phyloP scores from a whole-genome alignment of 2,888 invertebrate species.

The Chrysina gloriosa region DNA sequence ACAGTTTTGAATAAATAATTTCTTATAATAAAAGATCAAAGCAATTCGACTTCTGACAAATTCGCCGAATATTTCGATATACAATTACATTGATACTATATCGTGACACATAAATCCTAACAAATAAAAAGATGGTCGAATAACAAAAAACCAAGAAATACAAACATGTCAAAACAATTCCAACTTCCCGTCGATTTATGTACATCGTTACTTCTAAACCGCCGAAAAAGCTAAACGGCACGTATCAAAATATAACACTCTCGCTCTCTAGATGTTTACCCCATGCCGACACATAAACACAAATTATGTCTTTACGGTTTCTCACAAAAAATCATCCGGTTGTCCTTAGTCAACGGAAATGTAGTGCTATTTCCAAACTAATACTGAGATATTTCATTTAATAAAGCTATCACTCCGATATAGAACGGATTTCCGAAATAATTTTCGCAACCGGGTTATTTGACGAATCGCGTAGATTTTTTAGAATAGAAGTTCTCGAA shows the following conservation, averaged over 20 bases:
- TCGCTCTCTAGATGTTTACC: not conserved
- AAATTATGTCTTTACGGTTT: not conserved
- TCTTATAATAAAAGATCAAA: no score
- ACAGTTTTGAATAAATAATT: no score
- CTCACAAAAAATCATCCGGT: not conserved
- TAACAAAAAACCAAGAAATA: not conserved
- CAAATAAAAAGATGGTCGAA: not conserved
- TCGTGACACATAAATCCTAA: not conserved
- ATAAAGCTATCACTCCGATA: no score
- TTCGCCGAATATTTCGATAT: no score
- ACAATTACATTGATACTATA: not conserved
- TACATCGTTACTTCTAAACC: not conserved
- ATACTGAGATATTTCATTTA: not conserved
- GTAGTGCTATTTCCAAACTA: not conserved
- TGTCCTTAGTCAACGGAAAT: slow-evolving; percentile 19
- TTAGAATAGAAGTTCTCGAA: no score
- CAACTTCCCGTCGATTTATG: not conserved
- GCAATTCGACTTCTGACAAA: no score
- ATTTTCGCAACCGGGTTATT: no score
- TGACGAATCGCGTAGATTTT: no score
- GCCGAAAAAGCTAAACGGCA: not conserved
- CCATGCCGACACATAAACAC: not conserved
- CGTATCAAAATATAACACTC: not conserved
- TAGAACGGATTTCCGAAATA: not conserved
- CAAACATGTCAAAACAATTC: not conserved